Evolutionary conservation across 2,797 vertebrate species (phyloP), one percentile per base, ranked within the genome.

Genomic region (Haliaeetus vocifer): DNA sequence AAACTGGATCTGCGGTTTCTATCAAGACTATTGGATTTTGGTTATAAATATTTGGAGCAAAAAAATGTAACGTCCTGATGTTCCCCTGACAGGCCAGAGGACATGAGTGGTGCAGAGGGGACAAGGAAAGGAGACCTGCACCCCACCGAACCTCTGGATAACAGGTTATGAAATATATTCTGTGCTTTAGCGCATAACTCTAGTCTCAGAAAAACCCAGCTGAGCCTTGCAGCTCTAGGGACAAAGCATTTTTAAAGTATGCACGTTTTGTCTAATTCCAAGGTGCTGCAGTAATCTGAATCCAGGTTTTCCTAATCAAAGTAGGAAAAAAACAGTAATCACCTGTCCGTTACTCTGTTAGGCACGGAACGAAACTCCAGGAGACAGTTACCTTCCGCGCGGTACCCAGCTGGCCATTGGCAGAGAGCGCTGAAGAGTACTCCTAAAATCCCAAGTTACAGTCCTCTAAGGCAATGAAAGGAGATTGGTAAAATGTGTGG

Each of bases 371-470:
- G 31, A 58, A 84, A 15, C 33, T 67, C 37, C 29, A 35, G 45
- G n/a, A 38, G 20, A 61, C 12, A 14, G 13, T 29, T 53, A 33
- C 35, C 29, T 79, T 65, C 62, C 37, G 47, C 10, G 14, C 0
- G 9, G 58, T 25, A 37, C 22, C 14, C 52, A 76, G 29, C 49
- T 86, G 58, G 26, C 56, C 33, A 44, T 8, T 31, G 47, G 11
- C 58, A 63, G 38, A 26, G 42, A 70, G 19, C 0, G 0, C 11
- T 20, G 10, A 35, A 28, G 33, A 25, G 3, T 33, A 13, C 16
- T 66, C 67, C 62, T 61, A 56, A 91, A 88, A 72, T 75, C 33
- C 33, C 35, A 33, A 31, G 20, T 38, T 80, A 33, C 6, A 12
- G 25, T 67, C 17, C 44, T 77, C n/a, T 28, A 50, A 65, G 42